Conservation (phyloP, 2,888 invertebrate species). For the Scrobipalpa costella region DNA sequence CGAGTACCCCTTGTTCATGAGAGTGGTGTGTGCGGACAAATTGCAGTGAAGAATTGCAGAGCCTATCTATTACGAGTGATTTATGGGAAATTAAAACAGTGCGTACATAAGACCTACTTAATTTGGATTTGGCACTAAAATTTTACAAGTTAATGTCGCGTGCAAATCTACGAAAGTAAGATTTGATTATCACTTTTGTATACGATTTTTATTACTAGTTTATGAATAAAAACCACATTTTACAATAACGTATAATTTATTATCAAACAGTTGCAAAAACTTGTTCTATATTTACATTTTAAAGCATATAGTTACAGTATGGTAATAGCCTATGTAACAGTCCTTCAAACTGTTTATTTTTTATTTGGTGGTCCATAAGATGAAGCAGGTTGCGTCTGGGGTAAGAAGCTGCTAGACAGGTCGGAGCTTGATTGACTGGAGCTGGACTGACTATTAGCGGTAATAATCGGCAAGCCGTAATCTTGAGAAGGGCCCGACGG, state of each 20-base stretch:
- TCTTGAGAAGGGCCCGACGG: constrained; percentile 41
- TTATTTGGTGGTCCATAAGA: constrained; percentile 66
- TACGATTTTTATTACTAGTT: constrained; percentile 22
- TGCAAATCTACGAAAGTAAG: constrained; percentile 33
- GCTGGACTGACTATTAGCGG: constrained; percentile 43
- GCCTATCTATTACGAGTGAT: background rate
- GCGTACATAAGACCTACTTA: background rate
- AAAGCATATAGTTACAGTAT: constrained; percentile 13
- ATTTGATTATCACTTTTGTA: constrained; percentile 17
- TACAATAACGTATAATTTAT: constrained; percentile 41
- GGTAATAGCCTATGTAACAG: constrained; percentile 7
- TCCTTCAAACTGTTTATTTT: constrained; percentile 27
- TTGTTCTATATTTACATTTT: constrained; percentile 28
- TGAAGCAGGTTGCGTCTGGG: constrained; percentile 57
- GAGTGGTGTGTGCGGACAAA: constrained; percentile 55
- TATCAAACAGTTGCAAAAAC: constrained; percentile 41
- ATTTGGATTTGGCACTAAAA: constrained; percentile 3
- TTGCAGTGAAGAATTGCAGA: constrained; percentile 34
- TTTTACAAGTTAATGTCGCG: constrained; percentile 18
- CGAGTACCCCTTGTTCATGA: constrained; percentile 55
- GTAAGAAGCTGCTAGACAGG: constrained; percentile 56
- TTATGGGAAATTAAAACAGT: constrained; percentile 14
- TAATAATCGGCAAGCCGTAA: constrained; percentile 52
- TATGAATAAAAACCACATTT: constrained; percentile 31
- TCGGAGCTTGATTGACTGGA: constrained; percentile 38